phyloP scores from a whole-genome alignment of 2,888 invertebrate species.

The Ormyrus thymus region DNA sequence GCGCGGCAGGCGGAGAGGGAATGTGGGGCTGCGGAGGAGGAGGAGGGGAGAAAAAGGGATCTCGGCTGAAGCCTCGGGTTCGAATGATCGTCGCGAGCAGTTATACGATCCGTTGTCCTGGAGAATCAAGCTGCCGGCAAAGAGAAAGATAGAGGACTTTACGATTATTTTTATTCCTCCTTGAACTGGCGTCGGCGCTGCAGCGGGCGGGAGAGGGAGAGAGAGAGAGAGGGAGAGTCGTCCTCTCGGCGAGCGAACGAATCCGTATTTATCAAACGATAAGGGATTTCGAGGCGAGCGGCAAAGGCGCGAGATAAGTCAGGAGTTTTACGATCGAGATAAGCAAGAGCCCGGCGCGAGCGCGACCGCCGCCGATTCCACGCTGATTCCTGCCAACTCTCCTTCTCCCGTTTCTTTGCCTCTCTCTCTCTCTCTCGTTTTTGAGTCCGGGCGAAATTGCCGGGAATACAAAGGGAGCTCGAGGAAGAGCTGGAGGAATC shows the following conservation, averaged over 20 bases:
- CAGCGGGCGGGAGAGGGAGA: not conserved
- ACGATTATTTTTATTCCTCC: slow-evolving; percentile 65
- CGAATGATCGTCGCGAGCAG: slow-evolving; percentile 49
- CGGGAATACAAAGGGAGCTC: slow-evolving; percentile 33
- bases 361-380: slow-evolving; percentile 44
- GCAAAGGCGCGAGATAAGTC: slow-evolving; percentile 59
- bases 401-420: slow-evolving; percentile 20
- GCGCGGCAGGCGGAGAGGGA: not conserved
- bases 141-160: slow-evolving; percentile 56
- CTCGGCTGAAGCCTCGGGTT: slow-evolving; percentile 29
- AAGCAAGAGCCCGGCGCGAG: slow-evolving; percentile 51
- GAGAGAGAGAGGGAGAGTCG: not conserved
- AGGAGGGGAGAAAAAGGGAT: slow-evolving; percentile 15
- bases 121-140: slow-evolving; percentile 4
- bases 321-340: slow-evolving; percentile 62
- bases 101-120: slow-evolving; percentile 36
- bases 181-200: slow-evolving; percentile 58
- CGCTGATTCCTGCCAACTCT: slow-evolving; percentile 40
- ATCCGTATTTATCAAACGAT: slow-evolving; percentile 63
- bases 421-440: slow-evolving; percentile 19
- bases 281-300: slow-evolving; percentile 62
- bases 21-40: not conserved
- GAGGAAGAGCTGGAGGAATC: slow-evolving; percentile 1
- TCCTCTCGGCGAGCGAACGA: slow-evolving; percentile 30
- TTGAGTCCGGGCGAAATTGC: slow-evolving; percentile 20